Conservation (phyloP, 2,888 invertebrate genomes). For the Paralinhomoeus sp. region DNA sequence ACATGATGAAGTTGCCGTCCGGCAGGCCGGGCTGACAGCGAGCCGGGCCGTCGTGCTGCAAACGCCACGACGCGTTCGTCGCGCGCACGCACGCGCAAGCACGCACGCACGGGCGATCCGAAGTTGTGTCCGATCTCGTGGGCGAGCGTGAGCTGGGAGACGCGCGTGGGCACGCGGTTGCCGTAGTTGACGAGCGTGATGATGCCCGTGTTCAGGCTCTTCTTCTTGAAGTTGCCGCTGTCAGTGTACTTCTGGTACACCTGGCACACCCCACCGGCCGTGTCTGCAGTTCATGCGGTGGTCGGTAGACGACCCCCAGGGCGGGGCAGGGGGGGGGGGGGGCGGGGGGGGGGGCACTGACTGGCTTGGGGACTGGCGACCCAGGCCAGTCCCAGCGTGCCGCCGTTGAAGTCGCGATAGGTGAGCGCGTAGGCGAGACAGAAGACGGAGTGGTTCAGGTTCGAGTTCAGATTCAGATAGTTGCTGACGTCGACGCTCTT, state of each 20-base stretch:
- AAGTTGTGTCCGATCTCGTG: conserved; percentile 99
- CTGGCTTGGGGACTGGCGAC: conserved; percentile 69
- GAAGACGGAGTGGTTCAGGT: conserved; percentile 89
- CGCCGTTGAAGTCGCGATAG: conserved; percentile 88
- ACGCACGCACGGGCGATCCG: conserved; percentile 64
- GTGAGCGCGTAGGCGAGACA: conserved; percentile 99
- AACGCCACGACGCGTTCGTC: too few species aligned
- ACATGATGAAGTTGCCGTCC: conserved; percentile 96
- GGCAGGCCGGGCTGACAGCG: conserved; percentile 71
- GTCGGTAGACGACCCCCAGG: background rate
- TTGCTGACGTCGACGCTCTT: conserved; percentile 97
- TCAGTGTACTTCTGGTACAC: conserved; percentile 79
- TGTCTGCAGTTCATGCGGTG: too few species aligned
- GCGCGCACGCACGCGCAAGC: too few species aligned
- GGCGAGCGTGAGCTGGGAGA: conserved; percentile 84
- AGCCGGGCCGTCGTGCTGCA: conserved; percentile 65
- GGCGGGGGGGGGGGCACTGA: conserved; percentile 6
- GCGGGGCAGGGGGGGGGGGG: too few species aligned
- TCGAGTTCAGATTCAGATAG: conserved; percentile 85
- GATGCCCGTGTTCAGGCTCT: conserved; percentile 88
- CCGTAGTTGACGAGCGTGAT: conserved; percentile 98
- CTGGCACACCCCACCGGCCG: conserved; percentile 95
- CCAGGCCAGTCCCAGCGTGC: conserved; percentile 94
- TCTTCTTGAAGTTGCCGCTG: conserved; percentile 74
- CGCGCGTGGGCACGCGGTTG: conserved; percentile 81